Base-by-base conservation (phyloP, 30 jellyfish, hydroid and myxozoan species). In the Cassiopea andromeda region DNA sequence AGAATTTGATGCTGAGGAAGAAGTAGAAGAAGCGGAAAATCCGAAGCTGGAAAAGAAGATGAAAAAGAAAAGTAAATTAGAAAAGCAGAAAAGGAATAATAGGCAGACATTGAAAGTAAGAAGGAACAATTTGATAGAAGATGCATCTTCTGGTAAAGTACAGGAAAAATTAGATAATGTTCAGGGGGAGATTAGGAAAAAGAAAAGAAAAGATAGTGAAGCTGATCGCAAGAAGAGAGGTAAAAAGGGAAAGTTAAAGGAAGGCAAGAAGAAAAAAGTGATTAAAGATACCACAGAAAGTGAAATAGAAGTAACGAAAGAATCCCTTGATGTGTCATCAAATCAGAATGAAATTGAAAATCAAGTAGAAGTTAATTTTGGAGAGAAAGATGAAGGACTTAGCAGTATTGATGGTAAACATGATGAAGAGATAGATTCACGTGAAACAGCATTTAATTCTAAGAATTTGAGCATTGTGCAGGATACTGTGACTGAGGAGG, bases 311-410 rank as follows among this genome's bases (percentile, higher is more conserved):
- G 78, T 81, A 12, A 66, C 50, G 58, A 69, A 73, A 17, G 82
- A 82, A 13, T 50, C 78, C 17, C 90, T 87, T 50, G 94, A 87
- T 68, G 58, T 78, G 27, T 78, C 90, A 1, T 72, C 94, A 17
- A 87, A 86, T 69, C 90, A 77, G 16, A 76, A 90, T 68, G 94
- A 87, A 78, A 87, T 87, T 78, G 94, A 87, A 68, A 18, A 77
- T 17, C 90, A 87, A 76, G 72, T 47, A 4, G 60, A 85, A 75
- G 50, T 43, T 54, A 45, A 75, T 1, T 7, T 3, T 75, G 46
- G 46, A 43, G 73, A 4, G 43, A 61, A 6, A 61, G 14, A 6
- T 61, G 19, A 27, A 3, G 43, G 19, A 61, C 9, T 50, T 50
- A 9, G 9, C 9, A 50, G 5, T 50, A 9, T 50, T 50, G 9